Conservation (phyloP, 2,888 invertebrate species). For the Microdon myrmicae region DNA sequence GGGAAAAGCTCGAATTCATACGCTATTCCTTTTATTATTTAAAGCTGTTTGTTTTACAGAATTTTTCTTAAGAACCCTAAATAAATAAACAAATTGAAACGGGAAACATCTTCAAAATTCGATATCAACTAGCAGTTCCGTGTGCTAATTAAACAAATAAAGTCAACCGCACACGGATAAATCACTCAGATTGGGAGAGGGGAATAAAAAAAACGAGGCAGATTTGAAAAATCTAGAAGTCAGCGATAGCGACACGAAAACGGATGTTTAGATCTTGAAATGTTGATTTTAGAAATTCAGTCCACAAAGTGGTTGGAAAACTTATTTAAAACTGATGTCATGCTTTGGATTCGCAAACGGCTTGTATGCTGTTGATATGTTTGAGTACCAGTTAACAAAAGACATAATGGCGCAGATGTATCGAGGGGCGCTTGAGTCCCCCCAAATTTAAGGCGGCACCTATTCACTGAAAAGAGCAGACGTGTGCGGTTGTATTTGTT, state of each 20-base stretch:
- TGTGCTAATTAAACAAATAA: conserved; percentile 26
- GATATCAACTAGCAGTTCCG: conserved; percentile 25
- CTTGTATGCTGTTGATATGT: too few relatives aligned
- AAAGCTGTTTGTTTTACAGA: conserved; percentile 12
- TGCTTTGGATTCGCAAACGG: too few relatives aligned
- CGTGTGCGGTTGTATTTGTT: neutral
- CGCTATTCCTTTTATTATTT: too few relatives aligned
- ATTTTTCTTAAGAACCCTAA: conserved; percentile 21
- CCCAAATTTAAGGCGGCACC: too few relatives aligned
- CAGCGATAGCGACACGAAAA: conserved; percentile 18
- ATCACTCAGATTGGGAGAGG: conserved; percentile 21
- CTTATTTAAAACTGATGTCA: conserved; percentile 21
- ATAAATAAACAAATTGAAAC: conserved; percentile 47
- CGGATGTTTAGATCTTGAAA: conserved; percentile 8
- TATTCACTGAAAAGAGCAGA: neutral
- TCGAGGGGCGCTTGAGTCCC: too few relatives aligned
- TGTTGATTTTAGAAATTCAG: neutral
- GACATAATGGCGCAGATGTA: too few relatives aligned
- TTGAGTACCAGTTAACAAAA: conserved; percentile 36
- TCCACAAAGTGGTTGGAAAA: neutral
- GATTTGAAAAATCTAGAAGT: too few relatives aligned
- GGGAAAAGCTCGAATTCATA: too few relatives aligned
- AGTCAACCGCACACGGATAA: conserved; percentile 36
- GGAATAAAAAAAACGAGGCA: neutral
- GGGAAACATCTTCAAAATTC: conserved; percentile 15